Evolutionary conservation across 2,797 vertebrate species (phyloP).

Genomic region (Tokudaia muenninki): DNA sequence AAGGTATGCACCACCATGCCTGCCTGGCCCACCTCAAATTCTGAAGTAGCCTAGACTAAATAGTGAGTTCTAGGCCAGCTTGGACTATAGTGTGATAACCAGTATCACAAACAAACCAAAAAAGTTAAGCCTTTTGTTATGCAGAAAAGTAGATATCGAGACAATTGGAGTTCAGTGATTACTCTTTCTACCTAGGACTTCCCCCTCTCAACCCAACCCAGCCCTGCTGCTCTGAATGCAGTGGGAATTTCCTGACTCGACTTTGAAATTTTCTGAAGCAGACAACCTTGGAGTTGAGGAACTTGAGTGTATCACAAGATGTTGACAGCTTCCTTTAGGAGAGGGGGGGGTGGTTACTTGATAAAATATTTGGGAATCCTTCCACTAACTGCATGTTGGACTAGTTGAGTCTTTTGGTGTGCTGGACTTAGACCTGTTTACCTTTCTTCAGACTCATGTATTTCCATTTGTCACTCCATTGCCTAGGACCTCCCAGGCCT

Average conservation of each 20-base stretch:
- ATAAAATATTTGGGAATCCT: background rate
- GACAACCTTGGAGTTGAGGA: conserved; percentile 8
- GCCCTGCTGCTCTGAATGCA: background rate
- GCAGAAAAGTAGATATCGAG: background rate
- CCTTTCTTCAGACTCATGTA: background rate
- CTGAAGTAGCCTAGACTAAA: background rate
- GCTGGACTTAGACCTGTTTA: background rate
- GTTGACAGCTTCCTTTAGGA: background rate
- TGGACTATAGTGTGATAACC: background rate
- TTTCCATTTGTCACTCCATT: background rate
- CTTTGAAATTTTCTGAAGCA: background rate
- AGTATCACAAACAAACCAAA: background rate
- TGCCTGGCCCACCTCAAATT: background rate
- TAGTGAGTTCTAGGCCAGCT: background rate
- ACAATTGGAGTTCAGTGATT: background rate
- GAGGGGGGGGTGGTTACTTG: background rate
- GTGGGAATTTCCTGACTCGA: background rate
- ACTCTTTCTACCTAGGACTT: background rate
- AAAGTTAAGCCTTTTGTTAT: background rate
- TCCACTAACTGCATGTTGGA: background rate
- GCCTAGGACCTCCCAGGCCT: background rate
- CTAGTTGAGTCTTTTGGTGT: background rate
- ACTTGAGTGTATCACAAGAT: background rate
- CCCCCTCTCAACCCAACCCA: no score
- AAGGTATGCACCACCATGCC: background rate